Conservation (phyloP, 2,113 vertebrate species). For the Gopherus flavomarginatus region DNA sequence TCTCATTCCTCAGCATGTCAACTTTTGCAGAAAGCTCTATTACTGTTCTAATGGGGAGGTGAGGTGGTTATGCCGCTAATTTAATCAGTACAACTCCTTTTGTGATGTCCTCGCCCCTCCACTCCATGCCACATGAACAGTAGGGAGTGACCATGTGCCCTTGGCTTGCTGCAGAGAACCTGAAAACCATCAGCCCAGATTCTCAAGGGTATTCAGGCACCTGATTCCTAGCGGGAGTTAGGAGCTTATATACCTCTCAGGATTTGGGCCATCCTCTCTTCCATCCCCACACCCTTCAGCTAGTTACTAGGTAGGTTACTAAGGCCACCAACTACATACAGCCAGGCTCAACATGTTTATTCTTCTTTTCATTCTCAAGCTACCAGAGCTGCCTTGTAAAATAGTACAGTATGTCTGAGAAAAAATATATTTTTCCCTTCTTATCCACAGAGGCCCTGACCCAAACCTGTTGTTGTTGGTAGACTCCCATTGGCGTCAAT, state of each 20-base stretch:
- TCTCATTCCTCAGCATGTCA: not conserved
- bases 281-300: not conserved
- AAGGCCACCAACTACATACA: not conserved
- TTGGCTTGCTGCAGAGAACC: not conserved
- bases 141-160: no score
- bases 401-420: not conserved
- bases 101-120: not conserved
- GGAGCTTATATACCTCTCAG: not conserved
- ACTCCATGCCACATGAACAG: not conserved
- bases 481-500: not conserved
- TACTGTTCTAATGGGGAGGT: no score
- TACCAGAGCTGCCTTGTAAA: not conserved
- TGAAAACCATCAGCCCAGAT: not conserved
- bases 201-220: not conserved
- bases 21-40: not conserved
- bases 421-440: not conserved
- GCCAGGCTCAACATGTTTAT: not conserved
- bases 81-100: not conserved
- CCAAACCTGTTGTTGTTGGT: not conserved
- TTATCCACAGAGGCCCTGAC: not conserved
- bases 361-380: not conserved
- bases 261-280: not conserved
- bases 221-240: not conserved
- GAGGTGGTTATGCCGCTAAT: fast-evolving
- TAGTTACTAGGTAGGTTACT: not conserved